phyloP scores from a whole-genome alignment of 2,888 invertebrate genomes.

The Brachyptera putata region DNA sequence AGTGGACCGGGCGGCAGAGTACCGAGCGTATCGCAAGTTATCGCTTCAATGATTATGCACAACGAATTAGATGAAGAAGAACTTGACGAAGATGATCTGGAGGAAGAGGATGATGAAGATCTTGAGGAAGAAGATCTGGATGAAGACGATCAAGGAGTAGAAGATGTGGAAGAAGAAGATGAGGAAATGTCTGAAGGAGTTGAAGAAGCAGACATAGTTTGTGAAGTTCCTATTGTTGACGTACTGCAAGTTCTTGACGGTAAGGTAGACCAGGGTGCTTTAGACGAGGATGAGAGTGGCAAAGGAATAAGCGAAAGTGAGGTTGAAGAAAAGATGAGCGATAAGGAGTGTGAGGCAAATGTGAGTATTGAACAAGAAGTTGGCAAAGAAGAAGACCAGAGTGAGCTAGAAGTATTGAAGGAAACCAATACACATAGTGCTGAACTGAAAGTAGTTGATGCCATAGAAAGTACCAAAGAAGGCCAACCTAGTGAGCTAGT shows the following conservation, averaged over 20 bases:
- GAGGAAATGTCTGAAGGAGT: background rate
- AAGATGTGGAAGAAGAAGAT: background rate
- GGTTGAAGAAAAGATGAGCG: background rate
- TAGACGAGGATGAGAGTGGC: background rate
- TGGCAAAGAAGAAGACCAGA: background rate
- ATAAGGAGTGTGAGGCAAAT: background rate
- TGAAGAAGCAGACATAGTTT: background rate
- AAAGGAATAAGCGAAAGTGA: background rate
- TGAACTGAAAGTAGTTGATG: background rate
- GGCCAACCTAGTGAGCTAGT: background rate
- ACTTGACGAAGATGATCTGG: background rate
- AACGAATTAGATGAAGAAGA: background rate
- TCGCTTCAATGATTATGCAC: too few relatives aligned
- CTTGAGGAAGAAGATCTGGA: background rate
- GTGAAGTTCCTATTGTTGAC: background rate
- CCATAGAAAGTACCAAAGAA: background rate
- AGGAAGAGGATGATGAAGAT: background rate
- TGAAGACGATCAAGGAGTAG: background rate
- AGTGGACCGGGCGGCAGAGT: too few relatives aligned
- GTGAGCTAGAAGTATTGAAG: background rate
- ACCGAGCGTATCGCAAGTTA: too few relatives aligned
- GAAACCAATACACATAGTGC: too few relatives aligned
- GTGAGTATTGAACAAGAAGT: background rate
- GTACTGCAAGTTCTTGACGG: background rate
- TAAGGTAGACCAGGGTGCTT: background rate